phyloP scores from a whole-genome alignment of 2,797 vertebrate genomes.

The Rhinophrynus dorsalis region DNA sequence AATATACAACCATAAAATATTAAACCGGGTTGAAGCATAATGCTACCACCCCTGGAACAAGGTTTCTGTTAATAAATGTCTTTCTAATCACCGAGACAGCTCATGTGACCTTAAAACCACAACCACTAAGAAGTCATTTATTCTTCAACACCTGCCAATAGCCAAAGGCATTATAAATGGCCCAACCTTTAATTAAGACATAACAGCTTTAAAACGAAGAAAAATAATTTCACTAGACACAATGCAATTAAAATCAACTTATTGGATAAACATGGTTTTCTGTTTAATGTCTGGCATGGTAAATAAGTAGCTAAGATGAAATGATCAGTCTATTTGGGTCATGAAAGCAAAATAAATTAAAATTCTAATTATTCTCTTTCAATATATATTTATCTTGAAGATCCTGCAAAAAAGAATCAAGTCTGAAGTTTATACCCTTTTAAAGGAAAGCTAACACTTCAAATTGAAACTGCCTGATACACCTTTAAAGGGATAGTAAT shows the following conservation, averaged over 20 bases:
- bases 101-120: slow-evolving; percentile 15
- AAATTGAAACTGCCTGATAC: too few species aligned
- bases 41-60: neutral
- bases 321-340: slow-evolving; percentile 2
- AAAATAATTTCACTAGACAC: slow-evolving; percentile 18
- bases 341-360: slow-evolving; percentile 14
- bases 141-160: slow-evolving; percentile 23
- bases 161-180: slow-evolving; percentile 18
- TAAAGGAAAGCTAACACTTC: too few species aligned
- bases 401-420: neutral
- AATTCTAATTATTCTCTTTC: slow-evolving; percentile 8
- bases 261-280: slow-evolving; percentile 15
- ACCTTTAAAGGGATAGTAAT: too few species aligned
- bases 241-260: slow-evolving; percentile 33
- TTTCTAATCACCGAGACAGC: neutral
- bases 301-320: slow-evolving; percentile 34
- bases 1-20: neutral
- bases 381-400: neutral
- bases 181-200: slow-evolving; percentile 35
- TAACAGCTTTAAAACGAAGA: slow-evolving; percentile 23
- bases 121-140: neutral
- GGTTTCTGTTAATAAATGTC: slow-evolving; percentile 4
- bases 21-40: neutral
- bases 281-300: slow-evolving; percentile 30
- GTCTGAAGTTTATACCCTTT: neutral